Conservation (phyloP, 1,140 invertebrate genomes). For the Micrasema minimum region DNA sequence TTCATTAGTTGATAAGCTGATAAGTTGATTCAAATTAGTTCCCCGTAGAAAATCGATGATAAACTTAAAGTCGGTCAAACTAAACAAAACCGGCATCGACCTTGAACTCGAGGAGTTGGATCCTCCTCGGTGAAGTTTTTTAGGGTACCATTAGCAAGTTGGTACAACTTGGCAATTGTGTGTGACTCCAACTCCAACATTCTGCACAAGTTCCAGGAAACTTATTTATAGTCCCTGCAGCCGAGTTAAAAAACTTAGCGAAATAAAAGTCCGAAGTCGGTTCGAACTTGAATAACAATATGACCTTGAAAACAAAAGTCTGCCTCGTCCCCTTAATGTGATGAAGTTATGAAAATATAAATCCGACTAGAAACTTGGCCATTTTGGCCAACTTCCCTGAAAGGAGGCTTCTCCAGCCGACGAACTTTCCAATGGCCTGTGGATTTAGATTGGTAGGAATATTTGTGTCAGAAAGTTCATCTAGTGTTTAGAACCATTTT, state of each 20-base stretch:
- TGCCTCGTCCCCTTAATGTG: slow-evolving; percentile 46
- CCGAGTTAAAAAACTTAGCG: slow-evolving; percentile 51
- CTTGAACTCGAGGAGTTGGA: slow-evolving; percentile 45
- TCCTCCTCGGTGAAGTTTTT: slow-evolving; percentile 49
- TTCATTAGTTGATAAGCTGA: slow-evolving; percentile 5
- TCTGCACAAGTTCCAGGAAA: slow-evolving; percentile 43
- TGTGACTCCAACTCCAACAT: slow-evolving; percentile 34
- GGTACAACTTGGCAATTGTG: slow-evolving; percentile 51
- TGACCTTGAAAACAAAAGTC: slow-evolving; percentile 54
- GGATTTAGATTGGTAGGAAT: too few relatives aligned
- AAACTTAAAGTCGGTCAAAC: slow-evolving; percentile 53
- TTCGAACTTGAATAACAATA: slow-evolving; percentile 55
- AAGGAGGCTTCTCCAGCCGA: not conserved
- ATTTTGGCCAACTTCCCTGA: slow-evolving; percentile 10
- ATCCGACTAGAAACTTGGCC: slow-evolving; percentile 23
- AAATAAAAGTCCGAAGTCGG: slow-evolving; percentile 53
- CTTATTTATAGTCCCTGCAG: slow-evolving; percentile 53
- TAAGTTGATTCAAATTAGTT: slow-evolving; percentile 35
- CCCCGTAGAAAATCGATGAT: slow-evolving; percentile 47
- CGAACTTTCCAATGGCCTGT: not conserved
- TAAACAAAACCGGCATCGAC: slow-evolving; percentile 37
- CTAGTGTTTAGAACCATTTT: too few relatives aligned
- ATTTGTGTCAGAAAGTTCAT: too few relatives aligned
- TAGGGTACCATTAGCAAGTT: slow-evolving; percentile 52
- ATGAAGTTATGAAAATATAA: slow-evolving; percentile 52